These are phyloP conservation scores for Gymnodraco acuticeps DNA, from an alignment of 2,797 vertebrate genomes.

Conservation along the genomic window DNA sequence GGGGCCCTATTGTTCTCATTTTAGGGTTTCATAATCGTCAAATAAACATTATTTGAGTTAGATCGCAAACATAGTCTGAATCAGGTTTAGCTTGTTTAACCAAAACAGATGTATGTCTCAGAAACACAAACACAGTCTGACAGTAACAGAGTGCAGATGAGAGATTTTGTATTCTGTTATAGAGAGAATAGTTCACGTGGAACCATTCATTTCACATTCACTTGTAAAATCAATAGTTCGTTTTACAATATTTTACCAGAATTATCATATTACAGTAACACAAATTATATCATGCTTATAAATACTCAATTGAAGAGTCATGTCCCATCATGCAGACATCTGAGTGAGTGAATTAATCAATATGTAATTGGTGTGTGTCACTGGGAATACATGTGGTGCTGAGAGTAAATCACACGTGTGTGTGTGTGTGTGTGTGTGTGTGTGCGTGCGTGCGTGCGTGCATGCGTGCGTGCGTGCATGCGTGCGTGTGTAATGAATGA, in stretches of 20 bases:
- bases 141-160: background rate
- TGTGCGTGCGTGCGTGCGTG: too few species aligned
- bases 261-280: constrained; percentile 9
- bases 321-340: constrained; percentile 25
- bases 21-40: too few species aligned
- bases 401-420: constrained; percentile 32
- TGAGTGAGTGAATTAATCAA: constrained; percentile 50
- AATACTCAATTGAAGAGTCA: constrained; percentile 37
- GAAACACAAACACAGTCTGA: constrained; percentile 4
- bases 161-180: background rate
- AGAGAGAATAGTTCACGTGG: background rate
- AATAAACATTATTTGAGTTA: background rate
- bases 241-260: background rate
- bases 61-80: background rate
- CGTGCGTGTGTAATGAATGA: background rate
- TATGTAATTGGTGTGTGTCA: constrained; percentile 47
- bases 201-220: background rate
- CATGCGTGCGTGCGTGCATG: too few species aligned
- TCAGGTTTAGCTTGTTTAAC: constrained; percentile 7
- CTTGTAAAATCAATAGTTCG: background rate
- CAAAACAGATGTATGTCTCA: constrained; percentile 2
- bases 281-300: constrained; percentile 16
- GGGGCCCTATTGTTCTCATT: too few species aligned
- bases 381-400: constrained; percentile 30
- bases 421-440: constrained; percentile 8